These are phyloP conservation scores for Pomacea maculata DNA, from an alignment of 1,140 invertebrate genomes.

Conservation along the genomic window DNA sequence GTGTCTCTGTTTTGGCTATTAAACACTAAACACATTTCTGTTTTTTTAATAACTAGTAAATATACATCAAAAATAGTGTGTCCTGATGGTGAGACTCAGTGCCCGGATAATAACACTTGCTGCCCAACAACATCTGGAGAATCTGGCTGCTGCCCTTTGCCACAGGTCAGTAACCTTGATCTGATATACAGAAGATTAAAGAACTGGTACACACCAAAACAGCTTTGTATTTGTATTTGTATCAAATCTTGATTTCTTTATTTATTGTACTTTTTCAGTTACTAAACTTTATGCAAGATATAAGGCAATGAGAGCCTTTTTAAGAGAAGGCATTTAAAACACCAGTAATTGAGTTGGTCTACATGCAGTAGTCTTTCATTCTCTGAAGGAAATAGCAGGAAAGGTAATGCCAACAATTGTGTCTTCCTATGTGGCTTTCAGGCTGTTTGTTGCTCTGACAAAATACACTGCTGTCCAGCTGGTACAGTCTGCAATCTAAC, in stretches of 20 bases:
- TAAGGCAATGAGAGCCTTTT: too few relatives aligned
- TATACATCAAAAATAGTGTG: neutral
- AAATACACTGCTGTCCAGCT: conserved; percentile 50
- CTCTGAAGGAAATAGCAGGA: too few relatives aligned
- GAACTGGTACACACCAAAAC: too few relatives aligned
- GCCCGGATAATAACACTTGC: conserved; percentile 21
- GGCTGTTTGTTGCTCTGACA: conserved; percentile 56
- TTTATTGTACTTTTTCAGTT: too few relatives aligned
- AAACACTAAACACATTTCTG: neutral
- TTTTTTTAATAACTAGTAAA: neutral
- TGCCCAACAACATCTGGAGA: conserved; percentile 35
- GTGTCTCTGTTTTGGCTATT: neutral
- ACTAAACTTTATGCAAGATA: too few relatives aligned
- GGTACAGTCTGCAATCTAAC: conserved; percentile 33
- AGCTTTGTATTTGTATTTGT: too few relatives aligned
- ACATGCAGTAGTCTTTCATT: too few relatives aligned
- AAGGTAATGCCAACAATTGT: too few relatives aligned
- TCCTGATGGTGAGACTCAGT: conserved; percentile 1
- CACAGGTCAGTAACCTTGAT: conserved; percentile 20
- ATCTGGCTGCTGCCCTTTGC: conserved; percentile 62
- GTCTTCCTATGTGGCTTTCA: neutral
- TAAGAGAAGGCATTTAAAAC: too few relatives aligned
- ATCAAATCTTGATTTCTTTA: too few relatives aligned
- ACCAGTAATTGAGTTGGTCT: too few relatives aligned
- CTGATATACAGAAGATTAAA: neutral